These are phyloP conservation scores for Zaprionus taronus DNA, from an alignment of 1,140 invertebrate species.

Conservation along the genomic window DNA sequence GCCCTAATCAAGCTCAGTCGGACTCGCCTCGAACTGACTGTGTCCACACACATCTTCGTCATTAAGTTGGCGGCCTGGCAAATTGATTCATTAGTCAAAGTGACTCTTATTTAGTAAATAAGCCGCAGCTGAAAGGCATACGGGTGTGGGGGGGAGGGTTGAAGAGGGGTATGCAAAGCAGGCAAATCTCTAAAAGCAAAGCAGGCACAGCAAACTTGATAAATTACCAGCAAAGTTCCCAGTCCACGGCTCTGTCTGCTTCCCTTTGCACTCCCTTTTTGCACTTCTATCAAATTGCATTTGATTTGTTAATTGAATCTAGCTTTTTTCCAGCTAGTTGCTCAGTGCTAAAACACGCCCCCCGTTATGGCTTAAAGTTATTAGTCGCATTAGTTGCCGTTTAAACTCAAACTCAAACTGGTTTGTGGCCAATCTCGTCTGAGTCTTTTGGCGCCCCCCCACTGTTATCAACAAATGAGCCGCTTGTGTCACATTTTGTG, in stretches of 20 bases:
- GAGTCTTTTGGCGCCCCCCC: constrained; percentile 48
- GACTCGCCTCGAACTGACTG: constrained; percentile 15
- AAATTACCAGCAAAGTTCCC: background rate
- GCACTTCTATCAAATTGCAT: constrained; percentile 70
- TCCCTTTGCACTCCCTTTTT: constrained; percentile 29
- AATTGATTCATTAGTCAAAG: constrained; percentile 83
- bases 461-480: constrained; percentile 74
- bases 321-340: constrained; percentile 60
- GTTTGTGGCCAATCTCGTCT: constrained; percentile 48
- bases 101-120: constrained; percentile 76
- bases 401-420: constrained; percentile 44
- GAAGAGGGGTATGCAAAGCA: background rate
- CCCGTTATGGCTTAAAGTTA: constrained; percentile 44
- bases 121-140: constrained; percentile 27
- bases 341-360: constrained; percentile 66
- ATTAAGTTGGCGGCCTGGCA: constrained; percentile 64
- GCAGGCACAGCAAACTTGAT: background rate
- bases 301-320: constrained; percentile 83
- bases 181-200: background rate
- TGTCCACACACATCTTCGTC: constrained; percentile 65
- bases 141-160: background rate
- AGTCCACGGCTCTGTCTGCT: background rate
- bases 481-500: constrained; percentile 77
- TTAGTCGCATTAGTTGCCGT: constrained; percentile 1
- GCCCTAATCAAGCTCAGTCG: constrained; percentile 68